Conservation (phyloP, 2,113 vertebrate genomes). For the Ceyx margarethae region DNA sequence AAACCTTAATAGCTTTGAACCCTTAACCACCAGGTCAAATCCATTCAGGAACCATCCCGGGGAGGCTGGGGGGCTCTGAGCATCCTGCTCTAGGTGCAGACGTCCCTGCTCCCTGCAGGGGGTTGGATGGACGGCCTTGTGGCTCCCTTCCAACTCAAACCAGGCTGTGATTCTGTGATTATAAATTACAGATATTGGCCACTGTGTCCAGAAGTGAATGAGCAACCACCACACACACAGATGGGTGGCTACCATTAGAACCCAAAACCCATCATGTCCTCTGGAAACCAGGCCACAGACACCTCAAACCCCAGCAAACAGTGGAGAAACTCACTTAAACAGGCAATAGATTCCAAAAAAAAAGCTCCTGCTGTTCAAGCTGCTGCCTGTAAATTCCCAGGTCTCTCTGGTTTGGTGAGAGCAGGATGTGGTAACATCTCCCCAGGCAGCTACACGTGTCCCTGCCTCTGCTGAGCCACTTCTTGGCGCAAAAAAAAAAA, state of each 20-base stretch:
- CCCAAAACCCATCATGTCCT: neutral
- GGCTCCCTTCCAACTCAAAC: too few relatives aligned
- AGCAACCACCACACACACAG: too few relatives aligned
- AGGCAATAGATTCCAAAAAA: neutral
- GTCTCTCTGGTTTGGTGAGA: neutral
- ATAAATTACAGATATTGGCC: neutral
- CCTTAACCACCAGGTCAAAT: neutral
- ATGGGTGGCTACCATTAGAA: accelerated
- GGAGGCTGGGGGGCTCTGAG: neutral
- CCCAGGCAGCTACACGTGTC: neutral
- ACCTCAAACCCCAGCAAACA: neutral
- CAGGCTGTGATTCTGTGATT: neutral
- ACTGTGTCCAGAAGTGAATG: accelerated
- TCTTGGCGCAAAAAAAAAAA: neutral
- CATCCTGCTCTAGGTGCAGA: neutral
- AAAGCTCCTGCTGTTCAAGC: neutral
- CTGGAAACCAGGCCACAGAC: neutral
- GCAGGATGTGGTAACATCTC: neutral
- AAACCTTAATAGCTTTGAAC: neutral
- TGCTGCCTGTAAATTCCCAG: neutral
- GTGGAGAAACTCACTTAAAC: neutral
- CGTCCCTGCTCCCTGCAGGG: neutral
- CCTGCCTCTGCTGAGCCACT: constrained; percentile 13
- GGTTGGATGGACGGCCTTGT: neutral
- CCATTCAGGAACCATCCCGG: neutral